phyloP scores from a whole-genome alignment of 2,888 invertebrate species.

The Dolichopus griseipennis region DNA sequence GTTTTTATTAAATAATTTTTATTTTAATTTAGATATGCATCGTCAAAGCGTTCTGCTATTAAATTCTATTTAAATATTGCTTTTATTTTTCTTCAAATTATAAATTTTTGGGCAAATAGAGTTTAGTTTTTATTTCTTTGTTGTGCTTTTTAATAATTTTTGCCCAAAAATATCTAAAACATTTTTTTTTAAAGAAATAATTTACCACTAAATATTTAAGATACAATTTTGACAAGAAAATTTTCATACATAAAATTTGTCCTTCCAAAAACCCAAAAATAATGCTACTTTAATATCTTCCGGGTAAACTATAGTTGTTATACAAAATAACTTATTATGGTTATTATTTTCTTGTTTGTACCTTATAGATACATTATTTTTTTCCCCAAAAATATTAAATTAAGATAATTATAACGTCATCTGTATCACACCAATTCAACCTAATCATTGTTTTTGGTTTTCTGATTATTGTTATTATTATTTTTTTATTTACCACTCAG shows the following conservation, averaged over 20 bases:
- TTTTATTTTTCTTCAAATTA: background rate
- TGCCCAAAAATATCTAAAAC: too few species aligned
- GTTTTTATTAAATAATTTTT: background rate
- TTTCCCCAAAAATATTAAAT: background rate
- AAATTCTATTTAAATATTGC: background rate
- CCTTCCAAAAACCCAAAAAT: background rate
- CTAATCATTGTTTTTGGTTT: background rate
- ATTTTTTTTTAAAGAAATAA: too few species aligned
- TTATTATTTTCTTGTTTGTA: background rate
- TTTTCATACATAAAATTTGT: background rate
- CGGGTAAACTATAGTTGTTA: background rate
- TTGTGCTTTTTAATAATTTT: too few species aligned
- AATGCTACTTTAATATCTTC: slow-evolving; percentile 4
- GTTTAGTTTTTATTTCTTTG: background rate
- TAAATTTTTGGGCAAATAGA: background rate
- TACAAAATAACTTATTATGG: background rate
- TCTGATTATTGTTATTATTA: background rate
- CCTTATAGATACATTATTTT: background rate
- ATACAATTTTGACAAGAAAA: background rate
- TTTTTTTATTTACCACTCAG: too few species aligned
- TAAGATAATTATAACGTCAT: background rate
- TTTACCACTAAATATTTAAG: background rate
- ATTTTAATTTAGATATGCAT: slow-evolving; percentile 1
- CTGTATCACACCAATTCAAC: background rate
- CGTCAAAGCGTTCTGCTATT: slow-evolving; percentile 3